Percentiles rank a stretch among this genome's conserved stretches.
These are phyloP conservation scores for Agonum fuliginosum DNA, from an alignment of 2,888 invertebrate species.

Conservation along the genomic window DNA sequence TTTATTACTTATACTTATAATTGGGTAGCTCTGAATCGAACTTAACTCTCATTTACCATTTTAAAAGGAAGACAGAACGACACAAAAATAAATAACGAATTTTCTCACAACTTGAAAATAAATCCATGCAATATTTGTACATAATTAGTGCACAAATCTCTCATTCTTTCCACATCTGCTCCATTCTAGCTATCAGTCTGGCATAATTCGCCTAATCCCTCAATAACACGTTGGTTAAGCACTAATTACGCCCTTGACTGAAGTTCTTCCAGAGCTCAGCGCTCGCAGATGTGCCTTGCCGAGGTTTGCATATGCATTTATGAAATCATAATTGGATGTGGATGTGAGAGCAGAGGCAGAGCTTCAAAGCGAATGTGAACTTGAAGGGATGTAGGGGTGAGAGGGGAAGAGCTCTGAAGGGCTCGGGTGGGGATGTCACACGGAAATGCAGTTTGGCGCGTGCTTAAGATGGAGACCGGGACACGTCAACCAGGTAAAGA, in stretches of 20 bases:
- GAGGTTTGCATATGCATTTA: slow-evolving; percentile 54
- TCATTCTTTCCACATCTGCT: not conserved
- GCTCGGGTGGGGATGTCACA: slow-evolving; percentile 22
- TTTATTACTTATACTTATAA: too few relatives aligned
- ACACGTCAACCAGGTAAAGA: slow-evolving; percentile 42
- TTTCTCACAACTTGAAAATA: too few relatives aligned
- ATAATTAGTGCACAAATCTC: too few relatives aligned
- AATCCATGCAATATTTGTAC: too few relatives aligned
- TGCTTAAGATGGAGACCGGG: slow-evolving; percentile 61
- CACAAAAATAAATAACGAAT: too few relatives aligned
- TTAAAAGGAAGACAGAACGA: too few relatives aligned
- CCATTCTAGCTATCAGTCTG: too few relatives aligned
- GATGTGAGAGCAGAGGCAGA: not conserved
- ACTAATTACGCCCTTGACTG: slow-evolving; percentile 51
- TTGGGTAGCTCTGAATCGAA: too few relatives aligned
- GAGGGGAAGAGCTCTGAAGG: slow-evolving; percentile 25
- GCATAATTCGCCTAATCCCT: too few relatives aligned
- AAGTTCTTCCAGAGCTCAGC: not conserved
- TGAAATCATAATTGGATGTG: slow-evolving; percentile 53
- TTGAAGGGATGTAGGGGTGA: slow-evolving; percentile 40
- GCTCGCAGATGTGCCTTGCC: slow-evolving; percentile 19
- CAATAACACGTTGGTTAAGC: slow-evolving; percentile 48
- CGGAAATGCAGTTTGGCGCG: slow-evolving; percentile 67
- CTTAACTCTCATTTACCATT: too few relatives aligned
- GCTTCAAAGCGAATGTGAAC: not conserved